A percentile compares a stretch with the other conserved stretches of the same genome.
phyloP scores from a whole-genome alignment of 2,888 invertebrate species.

The Polyommatus iphigenia region DNA sequence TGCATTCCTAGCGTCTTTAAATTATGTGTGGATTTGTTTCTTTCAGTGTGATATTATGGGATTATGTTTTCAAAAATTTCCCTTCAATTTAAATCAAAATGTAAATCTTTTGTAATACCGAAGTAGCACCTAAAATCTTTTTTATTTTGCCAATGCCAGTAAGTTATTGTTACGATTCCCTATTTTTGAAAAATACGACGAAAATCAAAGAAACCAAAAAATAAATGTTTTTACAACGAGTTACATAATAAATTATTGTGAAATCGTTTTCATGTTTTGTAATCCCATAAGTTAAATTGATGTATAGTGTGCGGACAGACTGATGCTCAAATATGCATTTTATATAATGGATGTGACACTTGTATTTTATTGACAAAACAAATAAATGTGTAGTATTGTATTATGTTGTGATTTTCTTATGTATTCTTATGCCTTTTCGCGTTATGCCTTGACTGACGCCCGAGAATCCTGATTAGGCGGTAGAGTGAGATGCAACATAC shows the following conservation, averaged over 20 bases:
- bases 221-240: not conserved
- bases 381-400: conserved; percentile 51
- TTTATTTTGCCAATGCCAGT: not conserved
- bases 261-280: conserved; percentile 1
- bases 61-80: not conserved
- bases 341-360: conserved; percentile 46
- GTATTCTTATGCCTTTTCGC: not conserved
- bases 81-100: not conserved
- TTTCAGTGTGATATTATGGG: not conserved
- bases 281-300: conserved; percentile 24
- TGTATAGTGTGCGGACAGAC: conserved; percentile 38
- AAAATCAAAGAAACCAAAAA: not conserved
- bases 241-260: not conserved
- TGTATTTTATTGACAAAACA: conserved; percentile 45
- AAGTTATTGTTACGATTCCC: not conserved
- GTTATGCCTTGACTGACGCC: too few species aligned
- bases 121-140: not conserved
- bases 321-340: conserved; percentile 50
- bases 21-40: not conserved
- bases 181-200: not conserved
- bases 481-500: too few species aligned
- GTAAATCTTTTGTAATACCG: not conserved
- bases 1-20: not conserved
- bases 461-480: too few species aligned
- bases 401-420: conserved; percentile 43